Base-by-base conservation (phyloP, 2,113 vertebrate species). In the Brachyhypopomus occidentalis region DNA sequence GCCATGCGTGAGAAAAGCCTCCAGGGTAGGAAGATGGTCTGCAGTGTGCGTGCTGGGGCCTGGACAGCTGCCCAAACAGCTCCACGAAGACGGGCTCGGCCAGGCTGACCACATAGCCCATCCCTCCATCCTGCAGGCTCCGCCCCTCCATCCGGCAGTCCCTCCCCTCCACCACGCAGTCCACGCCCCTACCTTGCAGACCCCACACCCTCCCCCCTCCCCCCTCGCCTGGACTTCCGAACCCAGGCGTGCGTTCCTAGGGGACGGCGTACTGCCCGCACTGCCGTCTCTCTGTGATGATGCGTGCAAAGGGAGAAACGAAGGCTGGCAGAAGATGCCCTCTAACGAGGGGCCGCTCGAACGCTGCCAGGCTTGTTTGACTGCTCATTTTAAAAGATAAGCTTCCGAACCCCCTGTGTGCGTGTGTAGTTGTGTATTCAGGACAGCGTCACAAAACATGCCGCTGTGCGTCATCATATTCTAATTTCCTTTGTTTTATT, bases 1-100 rank as follows among this genome's bases (percentile, higher is more conserved):
- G 86, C 79, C 85, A 88, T 89, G 89, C 88, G 87, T 89, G 89
- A 89, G 90, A 88, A 89, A 30, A 85, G 83, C 86, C 89, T 90
- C 71, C 59, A 75, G 89, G 90, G 88, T 91, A 91, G 92, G 91
- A 94, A 91, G 92, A 92, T 92, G 92, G 89, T 88, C 89, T 90
- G 89, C 89, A 90, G 87, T 92, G 90, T 90, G 85, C 90, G 91
- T 84, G 83, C 90, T 91, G 89, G 86, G 84, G 87, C 88, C 89
- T 93, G 91, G 91, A 92, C 71, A 66, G 77, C 58, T 86, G 91
- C 91, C 92, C 87, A 81, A 78, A 86, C 85, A 58, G 67, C 27
- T 79, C 85, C 78, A 80, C 17, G 77, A 84, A 69, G 55, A 88
- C 85, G 86, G 90, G 88, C 83, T 84, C 73, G 81, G 86, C 85